Conservation (phyloP, 37 sponge, comb jelly and placozoan species). For the Bolinopsis microptera region DNA sequence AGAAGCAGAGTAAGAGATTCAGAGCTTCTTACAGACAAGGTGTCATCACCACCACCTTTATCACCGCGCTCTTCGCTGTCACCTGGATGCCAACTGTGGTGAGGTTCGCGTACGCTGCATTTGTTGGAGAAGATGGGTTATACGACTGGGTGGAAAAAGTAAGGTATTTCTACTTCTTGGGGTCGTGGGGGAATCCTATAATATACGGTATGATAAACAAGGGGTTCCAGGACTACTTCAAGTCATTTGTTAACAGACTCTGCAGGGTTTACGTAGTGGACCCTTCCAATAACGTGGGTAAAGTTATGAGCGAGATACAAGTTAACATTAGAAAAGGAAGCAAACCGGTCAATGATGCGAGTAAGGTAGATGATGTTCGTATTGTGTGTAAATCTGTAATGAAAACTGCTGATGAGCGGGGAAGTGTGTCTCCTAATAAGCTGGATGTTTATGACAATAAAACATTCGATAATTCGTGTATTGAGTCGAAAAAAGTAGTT, state of each 20-base stretch:
- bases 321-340: not conserved
- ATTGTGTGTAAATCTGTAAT: no score
- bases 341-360: not conserved
- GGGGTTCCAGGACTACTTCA: conserved; percentile 1
- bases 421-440: no score
- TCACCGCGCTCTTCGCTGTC: not conserved
- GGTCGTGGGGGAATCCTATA: not conserved
- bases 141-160: not conserved
- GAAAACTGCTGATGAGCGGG: no score
- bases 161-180: not conserved
- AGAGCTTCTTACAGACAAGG: not conserved
- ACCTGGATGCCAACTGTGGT: not conserved
- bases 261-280: not conserved
- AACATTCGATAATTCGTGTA: no score
- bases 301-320: not conserved
- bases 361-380: no score
- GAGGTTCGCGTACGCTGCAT: not conserved
- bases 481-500: no score
- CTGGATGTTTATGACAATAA: no score
- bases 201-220: not conserved
- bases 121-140: not conserved
- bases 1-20: not conserved
- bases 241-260: not conserved
- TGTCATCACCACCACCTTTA: not conserved
- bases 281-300: no score